Base-by-base conservation (phyloP, 2,113 vertebrate species). In the Hiodon alosoides region DNA sequence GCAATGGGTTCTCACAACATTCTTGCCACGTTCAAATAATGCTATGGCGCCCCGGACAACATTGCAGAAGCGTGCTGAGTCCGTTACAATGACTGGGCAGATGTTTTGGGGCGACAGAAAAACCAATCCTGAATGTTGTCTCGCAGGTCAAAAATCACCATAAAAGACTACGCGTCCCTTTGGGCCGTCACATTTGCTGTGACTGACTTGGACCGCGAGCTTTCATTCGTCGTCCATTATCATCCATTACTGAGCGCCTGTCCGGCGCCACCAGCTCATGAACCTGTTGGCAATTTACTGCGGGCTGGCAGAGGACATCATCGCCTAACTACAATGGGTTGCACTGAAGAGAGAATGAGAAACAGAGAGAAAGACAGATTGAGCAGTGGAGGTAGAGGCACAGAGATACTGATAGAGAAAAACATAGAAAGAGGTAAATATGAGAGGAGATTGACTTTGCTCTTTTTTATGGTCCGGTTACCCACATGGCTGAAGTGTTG, bases 121-220 rank as follows among this genome's bases (percentile, higher is more conserved):
- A 31, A 31, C 31, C 31, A 31, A 31, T 31, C 31, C 31, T 31
- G 31, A 31, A 31, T 31, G 31, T 31, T 31, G 31, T 31, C 31
- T 31, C 31, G 31, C 31, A 31, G 31, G 31, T 31, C 31, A 1
- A 31, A 31, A 31, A 31, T 31, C 31, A 31, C 0, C 31, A 31
- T 31, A 31, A 31, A 31, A 31, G 31, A 31, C 31, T 31, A 31
- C 31, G 83, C 81, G 78, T 82, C 80, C 79, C 84, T 86, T 85
- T 87, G 84, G 80, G 71, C 79, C 77, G 69, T 81, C 76, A 79
- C 78, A 62, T 84, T 85, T 87, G 82, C 55, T 51, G 64, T 72
- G 75, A 62, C 76, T 72, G 31, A 76, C 74, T 85, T 72, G 79
- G 73, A 82, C 81, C 81, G 79, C 64, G 76, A 80, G 74, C 78